phyloP scores from a whole-genome alignment of 2,113 vertebrate species.

The Gopherus evgoodei region DNA sequence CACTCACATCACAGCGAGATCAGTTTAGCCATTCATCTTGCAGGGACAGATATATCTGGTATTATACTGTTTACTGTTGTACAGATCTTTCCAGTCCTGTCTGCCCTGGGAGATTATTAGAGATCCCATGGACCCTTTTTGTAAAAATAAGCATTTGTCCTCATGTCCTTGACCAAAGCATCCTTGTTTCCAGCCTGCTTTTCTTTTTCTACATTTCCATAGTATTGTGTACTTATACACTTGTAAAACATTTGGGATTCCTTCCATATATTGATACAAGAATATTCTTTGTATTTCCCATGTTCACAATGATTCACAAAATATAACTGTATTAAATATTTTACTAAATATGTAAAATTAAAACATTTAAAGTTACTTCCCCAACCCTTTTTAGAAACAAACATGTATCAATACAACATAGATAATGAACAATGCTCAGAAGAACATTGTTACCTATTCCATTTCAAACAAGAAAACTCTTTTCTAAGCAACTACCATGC shows the following conservation, averaged over 20 bases:
- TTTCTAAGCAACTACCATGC: conserved; percentile 6
- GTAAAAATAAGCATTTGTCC: background rate
- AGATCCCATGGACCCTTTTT: background rate
- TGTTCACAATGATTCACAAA: background rate
- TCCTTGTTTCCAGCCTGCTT: background rate
- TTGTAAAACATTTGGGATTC: background rate
- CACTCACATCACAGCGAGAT: background rate
- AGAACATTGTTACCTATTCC: background rate
- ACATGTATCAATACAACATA: conserved; percentile 27
- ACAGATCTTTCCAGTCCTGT: background rate
- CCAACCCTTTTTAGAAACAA: conserved; percentile 20
- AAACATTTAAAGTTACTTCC: conserved; percentile 14
- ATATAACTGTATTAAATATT: background rate
- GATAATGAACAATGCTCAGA: background rate
- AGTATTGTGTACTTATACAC: background rate
- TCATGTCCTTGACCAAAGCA: background rate
- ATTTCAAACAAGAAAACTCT: background rate
- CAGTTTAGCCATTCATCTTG: background rate
- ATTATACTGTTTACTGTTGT: background rate
- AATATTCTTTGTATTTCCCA: background rate
- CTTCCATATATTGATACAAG: background rate
- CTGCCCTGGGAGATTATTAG: background rate
- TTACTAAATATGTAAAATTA: background rate
- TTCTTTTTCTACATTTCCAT: background rate
- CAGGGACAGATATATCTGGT: background rate